These are phyloP conservation scores for Mesaphorura yosii DNA, from an alignment of 1,140 invertebrate species.

Conservation along the genomic window DNA sequence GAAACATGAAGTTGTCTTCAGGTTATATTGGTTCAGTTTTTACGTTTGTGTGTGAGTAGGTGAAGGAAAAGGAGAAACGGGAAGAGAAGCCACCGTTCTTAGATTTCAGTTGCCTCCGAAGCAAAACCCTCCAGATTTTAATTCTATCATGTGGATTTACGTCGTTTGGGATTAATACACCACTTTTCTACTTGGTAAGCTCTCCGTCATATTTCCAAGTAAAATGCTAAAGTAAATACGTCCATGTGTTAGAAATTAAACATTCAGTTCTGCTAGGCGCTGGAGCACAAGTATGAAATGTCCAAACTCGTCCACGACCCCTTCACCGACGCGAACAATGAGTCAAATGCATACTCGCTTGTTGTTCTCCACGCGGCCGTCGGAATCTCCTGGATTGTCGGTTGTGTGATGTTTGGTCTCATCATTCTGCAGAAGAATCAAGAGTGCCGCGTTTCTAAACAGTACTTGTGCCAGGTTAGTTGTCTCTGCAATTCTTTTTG, in stretches of 20 bases:
- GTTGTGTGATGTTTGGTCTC: constrained; percentile 65
- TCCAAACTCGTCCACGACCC: no score
- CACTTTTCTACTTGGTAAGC: constrained; percentile 67
- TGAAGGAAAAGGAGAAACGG: constrained; percentile 33
- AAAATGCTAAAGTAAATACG: no score
- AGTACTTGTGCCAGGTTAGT: constrained; percentile 56
- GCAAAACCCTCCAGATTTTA: constrained; percentile 69
- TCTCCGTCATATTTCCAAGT: no score
- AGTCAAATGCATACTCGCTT: no score
- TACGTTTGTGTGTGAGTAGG: constrained; percentile 12
- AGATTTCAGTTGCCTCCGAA: constrained; percentile 69
- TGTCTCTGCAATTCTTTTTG: neutral
- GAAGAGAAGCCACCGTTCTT: constrained; percentile 72
- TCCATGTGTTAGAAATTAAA: no score
- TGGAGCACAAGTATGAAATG: no score
- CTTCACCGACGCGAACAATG: no score
- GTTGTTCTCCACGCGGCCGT: constrained; percentile 61
- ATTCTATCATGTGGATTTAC: constrained; percentile 63
- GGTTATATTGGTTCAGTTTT: neutral
- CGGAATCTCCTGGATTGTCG: constrained; percentile 67
- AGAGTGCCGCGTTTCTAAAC: constrained; percentile 70
- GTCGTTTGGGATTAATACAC: constrained; percentile 72
- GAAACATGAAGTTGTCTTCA: no score
- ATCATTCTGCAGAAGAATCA: constrained; percentile 67
- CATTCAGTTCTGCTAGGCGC: no score